Base-by-base conservation (phyloP, 2,888 invertebrate species). In the Gastrophysa polygoni region DNA sequence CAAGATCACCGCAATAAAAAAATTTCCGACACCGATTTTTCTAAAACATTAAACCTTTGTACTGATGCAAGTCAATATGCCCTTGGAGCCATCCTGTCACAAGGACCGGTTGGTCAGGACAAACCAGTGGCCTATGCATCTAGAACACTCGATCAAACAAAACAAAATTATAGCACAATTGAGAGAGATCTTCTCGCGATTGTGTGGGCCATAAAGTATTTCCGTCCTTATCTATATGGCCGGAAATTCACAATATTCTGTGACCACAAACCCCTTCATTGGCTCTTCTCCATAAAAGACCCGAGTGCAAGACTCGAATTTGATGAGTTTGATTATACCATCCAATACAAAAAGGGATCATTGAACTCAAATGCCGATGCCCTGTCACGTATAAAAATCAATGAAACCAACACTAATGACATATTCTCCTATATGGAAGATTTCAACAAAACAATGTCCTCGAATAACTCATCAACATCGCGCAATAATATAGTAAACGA, bases 41-140 rank as follows among this genome's bases (percentile, higher is more conserved):
- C 55, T 11, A 69, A 72, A 63, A 50, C 64, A 1, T 73, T 74
- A 46, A 58, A 61, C 16, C 16, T 74, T 14, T 69, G 68, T 0
- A 74, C 73, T 0, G 72, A 73, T 50, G 72, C 73, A 1, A 61
- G 59, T 8, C 66, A 68, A 17, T 17, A 59, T 17, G 69, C 71
- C 0, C 10, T 74, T 32, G 73, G 71, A 8, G 70, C 70, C 1
- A 59, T 73, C 0, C 57, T 73, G 50, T 63, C 63, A 0, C 71
- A 71, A 64, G 68, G 68, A 8, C 34, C 58, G 20, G 54, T 65
- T 44, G 67, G 62, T 14, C 52, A 64, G 8, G 70, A 73, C 51
- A 17, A 59, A 17, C 68, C 70, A 1, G 47, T 72, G 6, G 65
- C 66, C 18, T 72, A 66, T 38, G 68, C 67, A 6, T 62, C 62